Conservation (phyloP, 2,797 vertebrate genomes). For the Eulemur albifrons region DNA sequence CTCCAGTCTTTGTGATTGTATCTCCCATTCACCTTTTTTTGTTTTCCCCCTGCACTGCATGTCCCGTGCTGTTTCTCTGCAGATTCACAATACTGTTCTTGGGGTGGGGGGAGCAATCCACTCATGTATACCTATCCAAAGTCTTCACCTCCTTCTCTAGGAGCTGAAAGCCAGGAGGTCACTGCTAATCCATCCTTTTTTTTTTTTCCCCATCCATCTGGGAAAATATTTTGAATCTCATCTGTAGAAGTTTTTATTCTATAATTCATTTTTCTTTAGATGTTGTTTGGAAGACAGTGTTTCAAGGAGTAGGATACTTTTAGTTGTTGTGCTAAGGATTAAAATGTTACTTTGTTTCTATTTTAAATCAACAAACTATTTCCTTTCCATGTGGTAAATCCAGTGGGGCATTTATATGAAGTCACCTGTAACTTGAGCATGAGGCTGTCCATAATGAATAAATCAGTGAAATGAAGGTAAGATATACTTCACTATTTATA, state of each 20-base stretch:
- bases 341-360: not conserved
- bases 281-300: not conserved
- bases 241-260: not conserved
- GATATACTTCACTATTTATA: not conserved
- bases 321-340: not conserved
- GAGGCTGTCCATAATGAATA: not conserved
- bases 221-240: conserved; percentile 25
- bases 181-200: no score
- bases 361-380: not conserved
- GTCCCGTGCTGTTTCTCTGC: no score
- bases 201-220: not conserved
- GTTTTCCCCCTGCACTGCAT: no score
- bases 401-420: not conserved
- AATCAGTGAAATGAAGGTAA: not conserved
- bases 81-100: no score
- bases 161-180: no score
- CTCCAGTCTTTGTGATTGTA: no score
- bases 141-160: no score
- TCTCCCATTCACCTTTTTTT: no score
- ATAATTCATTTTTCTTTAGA: conserved; percentile 27
- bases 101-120: no score
- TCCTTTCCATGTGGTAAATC: not conserved
- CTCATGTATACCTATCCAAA: no score
- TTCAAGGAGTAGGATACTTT: conserved; percentile 26
- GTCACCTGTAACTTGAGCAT: not conserved